These are phyloP conservation scores for Phalacrocorax carbo DNA, from an alignment of 2,113 vertebrate genomes.

Conservation along the genomic window DNA sequence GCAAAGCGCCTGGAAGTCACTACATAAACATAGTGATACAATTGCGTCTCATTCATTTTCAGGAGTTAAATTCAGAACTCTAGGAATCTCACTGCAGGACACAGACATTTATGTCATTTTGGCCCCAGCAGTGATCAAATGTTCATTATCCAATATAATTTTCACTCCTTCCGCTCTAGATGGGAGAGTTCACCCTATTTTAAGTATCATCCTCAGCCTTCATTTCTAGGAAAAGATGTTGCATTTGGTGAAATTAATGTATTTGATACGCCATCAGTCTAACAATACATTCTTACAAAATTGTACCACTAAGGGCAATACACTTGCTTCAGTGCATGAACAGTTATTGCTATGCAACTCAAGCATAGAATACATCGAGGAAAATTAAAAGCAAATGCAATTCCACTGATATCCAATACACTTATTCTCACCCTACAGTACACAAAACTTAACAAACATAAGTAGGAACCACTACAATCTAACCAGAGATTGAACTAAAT, in stretches of 20 bases:
- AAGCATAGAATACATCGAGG: background rate
- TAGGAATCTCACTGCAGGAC: background rate
- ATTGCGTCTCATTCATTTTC: background rate
- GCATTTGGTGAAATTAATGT: background rate
- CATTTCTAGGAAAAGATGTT: background rate
- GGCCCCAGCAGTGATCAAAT: background rate
- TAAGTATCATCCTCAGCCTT: background rate
- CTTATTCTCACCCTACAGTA: background rate
- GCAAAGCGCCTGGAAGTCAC: background rate
- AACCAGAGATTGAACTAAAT: background rate
- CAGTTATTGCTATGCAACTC: background rate
- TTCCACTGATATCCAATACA: background rate
- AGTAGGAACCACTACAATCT: background rate
- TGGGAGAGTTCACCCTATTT: background rate
- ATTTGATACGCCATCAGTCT: background rate
- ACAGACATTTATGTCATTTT: background rate
- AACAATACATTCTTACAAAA: background rate
- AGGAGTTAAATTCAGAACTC: background rate
- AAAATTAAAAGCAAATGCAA: background rate
- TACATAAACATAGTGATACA: background rate
- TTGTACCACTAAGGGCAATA: background rate
- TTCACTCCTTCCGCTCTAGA: background rate
- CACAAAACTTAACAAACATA: background rate
- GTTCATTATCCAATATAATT: background rate
- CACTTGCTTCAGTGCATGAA: background rate